Conservation (phyloP, 64 coral and sea anemone genomes). For the Montipora efflorescens region DNA sequence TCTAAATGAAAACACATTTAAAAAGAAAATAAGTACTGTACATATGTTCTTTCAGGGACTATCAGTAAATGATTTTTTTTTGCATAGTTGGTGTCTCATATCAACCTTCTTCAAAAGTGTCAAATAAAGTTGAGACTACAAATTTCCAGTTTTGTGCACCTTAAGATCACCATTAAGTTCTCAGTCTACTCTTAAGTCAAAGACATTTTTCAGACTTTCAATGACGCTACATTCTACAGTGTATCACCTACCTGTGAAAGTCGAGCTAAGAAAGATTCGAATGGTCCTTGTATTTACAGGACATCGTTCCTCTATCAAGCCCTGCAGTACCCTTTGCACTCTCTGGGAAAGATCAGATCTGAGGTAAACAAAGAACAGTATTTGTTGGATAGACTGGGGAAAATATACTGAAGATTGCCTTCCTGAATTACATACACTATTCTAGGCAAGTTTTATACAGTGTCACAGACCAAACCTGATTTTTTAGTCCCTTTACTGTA, state of each 20-base stretch:
- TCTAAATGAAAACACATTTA: constrained; percentile 41
- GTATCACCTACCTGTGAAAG: constrained; percentile 74
- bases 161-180: too few species aligned
- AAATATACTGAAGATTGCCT: neutral
- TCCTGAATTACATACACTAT: neutral
- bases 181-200: too few species aligned
- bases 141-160: too few species aligned
- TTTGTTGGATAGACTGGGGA: too few species aligned
- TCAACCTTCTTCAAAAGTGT: too few species aligned
- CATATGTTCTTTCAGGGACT: too few species aligned
- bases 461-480: too few species aligned
- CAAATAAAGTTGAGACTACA: too few species aligned
- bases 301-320: constrained; percentile 53
- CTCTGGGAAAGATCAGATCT: constrained; percentile 38
- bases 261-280: constrained; percentile 91
- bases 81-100: too few species aligned
- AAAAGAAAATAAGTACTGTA: neutral
- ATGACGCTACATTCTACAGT: neutral
- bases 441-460: too few species aligned
- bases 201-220: neutral
- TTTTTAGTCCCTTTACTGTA: too few species aligned
- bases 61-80: too few species aligned
- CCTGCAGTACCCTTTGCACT: constrained; percentile 62
- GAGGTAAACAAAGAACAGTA: neutral
- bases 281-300: constrained; percentile 82